Evolutionary conservation across 2,888 invertebrate genomes (phyloP).

Genomic region (Saturnia japonica): DNA sequence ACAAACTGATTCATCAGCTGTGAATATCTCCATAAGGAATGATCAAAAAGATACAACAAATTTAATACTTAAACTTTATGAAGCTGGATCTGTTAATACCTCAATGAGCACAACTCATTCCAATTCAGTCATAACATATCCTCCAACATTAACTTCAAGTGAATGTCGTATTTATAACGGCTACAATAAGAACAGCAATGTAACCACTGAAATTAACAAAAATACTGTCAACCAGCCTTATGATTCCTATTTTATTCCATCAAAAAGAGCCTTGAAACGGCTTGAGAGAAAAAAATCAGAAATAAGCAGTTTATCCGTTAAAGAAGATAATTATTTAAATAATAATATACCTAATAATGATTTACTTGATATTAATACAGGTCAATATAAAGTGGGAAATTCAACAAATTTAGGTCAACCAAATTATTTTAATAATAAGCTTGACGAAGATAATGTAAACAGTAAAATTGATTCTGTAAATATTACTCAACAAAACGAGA

Average conservation of each 20-base stretch:
- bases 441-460: slow-evolving; percentile 11
- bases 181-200: slow-evolving; percentile 31
- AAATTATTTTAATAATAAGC: background rate
- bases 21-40: slow-evolving; percentile 11
- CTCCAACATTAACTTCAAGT: slow-evolving; percentile 42
- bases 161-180: slow-evolving; percentile 32
- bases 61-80: slow-evolving; percentile 19
- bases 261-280: slow-evolving; percentile 37
- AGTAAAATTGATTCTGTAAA: background rate
- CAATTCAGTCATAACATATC: slow-evolving; percentile 60
- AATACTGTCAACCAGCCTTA: slow-evolving; percentile 35
- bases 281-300: slow-evolving; percentile 26
- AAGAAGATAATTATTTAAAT: background rate
- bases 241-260: slow-evolving; percentile 45
- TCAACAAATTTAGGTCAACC: background rate
- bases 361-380: background rate
- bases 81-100: slow-evolving; percentile 31
- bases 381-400: background rate
- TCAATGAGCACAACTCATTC: slow-evolving; percentile 39
- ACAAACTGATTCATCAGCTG: background rate
- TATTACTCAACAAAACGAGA: background rate
- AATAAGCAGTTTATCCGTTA: slow-evolving; percentile 21
- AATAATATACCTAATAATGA: background rate
- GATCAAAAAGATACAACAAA: slow-evolving; percentile 19
- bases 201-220: slow-evolving; percentile 30